Percentiles rank a stretch among this genome's conserved stretches.
These are phyloP conservation scores for Drosophila percnosoma DNA, from an alignment of 2,888 invertebrate genomes.

Conservation along the genomic window DNA sequence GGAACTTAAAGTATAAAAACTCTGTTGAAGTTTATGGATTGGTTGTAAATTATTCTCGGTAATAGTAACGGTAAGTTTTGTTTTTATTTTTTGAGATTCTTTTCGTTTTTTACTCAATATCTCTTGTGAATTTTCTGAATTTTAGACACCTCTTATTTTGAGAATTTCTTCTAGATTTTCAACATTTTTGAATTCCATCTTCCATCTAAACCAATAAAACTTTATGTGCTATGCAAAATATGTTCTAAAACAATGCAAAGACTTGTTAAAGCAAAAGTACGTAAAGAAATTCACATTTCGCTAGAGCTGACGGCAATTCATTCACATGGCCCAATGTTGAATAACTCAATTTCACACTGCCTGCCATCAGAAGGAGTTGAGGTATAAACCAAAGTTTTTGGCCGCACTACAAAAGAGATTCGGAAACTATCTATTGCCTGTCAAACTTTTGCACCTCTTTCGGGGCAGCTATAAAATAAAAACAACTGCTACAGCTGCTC, in stretches of 20 bases:
- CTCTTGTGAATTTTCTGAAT: background rate
- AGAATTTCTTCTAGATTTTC: background rate
- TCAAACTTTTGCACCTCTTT: conserved; percentile 51
- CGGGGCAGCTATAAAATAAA: conserved; percentile 4
- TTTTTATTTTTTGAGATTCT: background rate
- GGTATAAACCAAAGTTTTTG: conserved; percentile 33
- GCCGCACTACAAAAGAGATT: conserved; percentile 22
- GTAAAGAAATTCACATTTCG: background rate
- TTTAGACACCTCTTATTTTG: background rate
- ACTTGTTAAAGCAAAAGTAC: background rate
- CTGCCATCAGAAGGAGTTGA: conserved; percentile 6
- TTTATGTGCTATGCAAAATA: background rate
- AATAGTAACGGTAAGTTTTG: background rate
- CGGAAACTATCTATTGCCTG: conserved; percentile 55
- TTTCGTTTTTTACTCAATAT: background rate
- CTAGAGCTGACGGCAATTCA: conserved; percentile 15
- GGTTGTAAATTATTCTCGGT: background rate
- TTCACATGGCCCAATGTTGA: conserved; percentile 13
- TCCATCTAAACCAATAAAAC: background rate
- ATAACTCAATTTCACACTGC: conserved; percentile 6
- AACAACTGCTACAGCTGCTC: conserved; percentile 16
- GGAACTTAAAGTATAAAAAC: background rate
- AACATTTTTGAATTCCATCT: background rate
- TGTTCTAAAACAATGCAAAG: background rate
- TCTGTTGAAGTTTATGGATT: background rate